Evolutionary conservation across 1,140 invertebrate genomes (phyloP).

Genomic region (Caenorhabditis brenneri): DNA sequence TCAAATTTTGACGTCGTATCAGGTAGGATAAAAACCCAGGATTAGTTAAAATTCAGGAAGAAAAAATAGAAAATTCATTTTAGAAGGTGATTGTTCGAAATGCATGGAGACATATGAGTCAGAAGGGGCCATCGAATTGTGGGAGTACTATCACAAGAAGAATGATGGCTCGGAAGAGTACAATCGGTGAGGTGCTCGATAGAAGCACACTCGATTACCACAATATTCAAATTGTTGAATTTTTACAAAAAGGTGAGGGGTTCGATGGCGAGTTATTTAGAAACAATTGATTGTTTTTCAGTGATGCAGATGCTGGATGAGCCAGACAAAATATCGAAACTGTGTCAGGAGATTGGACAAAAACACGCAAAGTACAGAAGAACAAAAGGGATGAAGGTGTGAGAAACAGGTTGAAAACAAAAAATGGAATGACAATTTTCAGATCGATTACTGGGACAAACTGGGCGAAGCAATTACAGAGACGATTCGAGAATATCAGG

Average conservation of each 20-base stretch:
- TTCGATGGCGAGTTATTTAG: not conserved
- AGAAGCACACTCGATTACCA: not conserved
- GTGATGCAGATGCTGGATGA: slow-evolving; percentile 42
- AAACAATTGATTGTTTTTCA: slow-evolving; percentile 29
- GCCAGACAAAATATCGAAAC: slow-evolving; percentile 46
- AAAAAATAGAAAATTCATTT: not conserved
- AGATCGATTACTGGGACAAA: slow-evolving; percentile 55
- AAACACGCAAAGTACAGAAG: slow-evolving; percentile 25
- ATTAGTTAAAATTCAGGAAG: too few species aligned
- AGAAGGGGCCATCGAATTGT: slow-evolving; percentile 28
- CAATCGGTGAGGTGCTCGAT: slow-evolving; percentile 1
- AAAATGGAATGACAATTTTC: not conserved
- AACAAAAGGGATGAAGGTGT: slow-evolving; percentile 43
- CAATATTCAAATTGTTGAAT: slow-evolving; percentile 14
- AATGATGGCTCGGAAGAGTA: slow-evolving; percentile 35
- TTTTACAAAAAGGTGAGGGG: slow-evolving; percentile 23
- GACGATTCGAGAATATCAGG: slow-evolving; percentile 56
- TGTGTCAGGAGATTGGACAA: slow-evolving; percentile 42
- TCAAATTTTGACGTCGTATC: slow-evolving; percentile 39
- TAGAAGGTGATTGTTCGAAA: slow-evolving; percentile 30
- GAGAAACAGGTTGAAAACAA: not conserved
- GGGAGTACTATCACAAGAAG: slow-evolving; percentile 39
- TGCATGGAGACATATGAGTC: slow-evolving; percentile 45
- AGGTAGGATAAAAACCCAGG: slow-evolving; percentile 11
- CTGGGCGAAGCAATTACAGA: slow-evolving; percentile 57